Evolutionary conservation across 2,113 vertebrate species (phyloP).

Genomic region (Axis porcinus): DNA sequence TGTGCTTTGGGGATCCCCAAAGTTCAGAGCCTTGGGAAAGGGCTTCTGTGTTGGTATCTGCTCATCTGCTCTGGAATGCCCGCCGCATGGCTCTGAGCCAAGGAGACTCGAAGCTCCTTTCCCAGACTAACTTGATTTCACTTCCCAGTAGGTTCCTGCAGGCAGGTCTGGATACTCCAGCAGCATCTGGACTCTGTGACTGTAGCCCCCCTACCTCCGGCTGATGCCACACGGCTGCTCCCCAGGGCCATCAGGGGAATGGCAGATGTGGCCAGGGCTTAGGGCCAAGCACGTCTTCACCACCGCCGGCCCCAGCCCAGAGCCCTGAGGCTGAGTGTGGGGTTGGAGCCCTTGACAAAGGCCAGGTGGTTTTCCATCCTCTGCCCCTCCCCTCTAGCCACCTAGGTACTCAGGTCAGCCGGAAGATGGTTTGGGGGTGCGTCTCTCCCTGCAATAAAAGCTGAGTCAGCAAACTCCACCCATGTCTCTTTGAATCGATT

Average conservation of each 20-base stretch:
- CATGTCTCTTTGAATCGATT: neutral
- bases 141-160: neutral
- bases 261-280: neutral
- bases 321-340: neutral
- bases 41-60: neutral
- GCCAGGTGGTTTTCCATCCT: neutral
- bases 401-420: neutral
- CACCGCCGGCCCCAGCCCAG: neutral
- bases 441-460: neutral
- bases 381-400: neutral
- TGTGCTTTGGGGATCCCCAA: neutral
- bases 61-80: neutral
- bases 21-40: neutral
- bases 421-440: neutral
- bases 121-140: conserved; percentile 18
- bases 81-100: neutral
- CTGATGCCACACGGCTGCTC: neutral
- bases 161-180: neutral
- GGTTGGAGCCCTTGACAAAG: neutral
- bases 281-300: neutral
- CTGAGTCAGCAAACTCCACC: neutral
- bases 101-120: neutral
- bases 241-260: neutral
- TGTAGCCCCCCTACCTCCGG: neutral
- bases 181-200: neutral